Evolutionary conservation across 2,888 invertebrate species (phyloP), one percentile per base, ranked within the genome.

Genomic region (Drosophila fungiperda): DNA sequence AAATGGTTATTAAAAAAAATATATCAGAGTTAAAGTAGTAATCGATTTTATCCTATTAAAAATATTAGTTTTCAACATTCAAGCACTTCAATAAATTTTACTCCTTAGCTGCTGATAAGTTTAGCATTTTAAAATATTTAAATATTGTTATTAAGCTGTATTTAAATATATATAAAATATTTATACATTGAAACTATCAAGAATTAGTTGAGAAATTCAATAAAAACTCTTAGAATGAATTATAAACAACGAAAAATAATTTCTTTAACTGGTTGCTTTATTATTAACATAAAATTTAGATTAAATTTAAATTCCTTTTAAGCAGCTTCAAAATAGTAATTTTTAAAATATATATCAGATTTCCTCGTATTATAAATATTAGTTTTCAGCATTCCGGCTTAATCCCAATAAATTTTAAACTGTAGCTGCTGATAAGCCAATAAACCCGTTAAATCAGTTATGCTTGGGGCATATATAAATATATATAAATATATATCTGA

Each of bases 361-460:
- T 15, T 7, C 1, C 15, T 23, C 3, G 17, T 35, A 20, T 20
- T 35, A 2, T 49, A 9, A 11, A 17, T 54, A 17, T 17, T 3
- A 6, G 11, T 12, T 38, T n/a, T 3, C 17, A 29, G 8, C 12
- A 9, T 8, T 55, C 9, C 1, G 1, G n/a, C 15, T 42, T 40
- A 9, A 9, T 4, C 9, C 32, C 29, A 36, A 26, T 3, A 6
- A 33, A 23, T 17, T 12, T 6, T 7, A 23, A 58, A 58, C 45
- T 33, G 7, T 42, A 20, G 9, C 29, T 42, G 40, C 45, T 50
- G 62, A 68, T 71, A 68, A 68, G 49, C 52, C 35, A 11, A 35
- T 58, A 59, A 53, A 9, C 17, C 40, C 33, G 7, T 23, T 26
- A 45, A 40, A 48, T 38, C 40, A 12, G 23, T 15, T 55, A 26